Base-by-base conservation (phyloP, 1,140 invertebrate species). In the Trachelipus rathkii region DNA sequence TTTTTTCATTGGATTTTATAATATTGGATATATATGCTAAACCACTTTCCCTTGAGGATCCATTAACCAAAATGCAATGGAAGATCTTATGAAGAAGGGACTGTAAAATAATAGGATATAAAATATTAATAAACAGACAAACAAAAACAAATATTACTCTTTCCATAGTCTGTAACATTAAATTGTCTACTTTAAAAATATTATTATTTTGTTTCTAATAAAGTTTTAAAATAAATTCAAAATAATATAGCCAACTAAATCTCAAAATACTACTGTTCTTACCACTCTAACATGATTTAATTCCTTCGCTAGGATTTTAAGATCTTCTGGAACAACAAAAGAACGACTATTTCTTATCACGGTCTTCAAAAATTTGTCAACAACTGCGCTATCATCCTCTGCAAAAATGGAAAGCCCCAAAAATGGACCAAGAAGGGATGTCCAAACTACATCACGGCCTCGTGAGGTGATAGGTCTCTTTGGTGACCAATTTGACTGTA, bases 391-490 rank as follows among this genome's bases (percentile, higher is more conserved):
- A 84, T 95, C 93, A 84, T 98, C 96, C 84, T 97, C 95, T 44
- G 93, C 94, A 84, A 97, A 97, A 0, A 96, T 88, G 0, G 95
- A 96, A 0, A 97, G 88, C 10, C 90, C 90, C 33, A 98, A 86
- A 84, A 98, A 97, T 0, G 95, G 93, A 24, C 95, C 95, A 0
- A 98, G 87, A 81, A 91, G 95, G 44, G 93, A 92, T 5, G 91
- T 89, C 73, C 90, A 89, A 0, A 92, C 90, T 33, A 97, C 86
- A 84, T 97, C 95, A n/a, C 92, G 86, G 0, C 94, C 94, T 0
- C 87, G 87, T 0, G 90, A 91, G 33, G 89, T 89, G 33, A 33
- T 33, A 79, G 90, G 87, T 10, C 89, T 84, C n/a, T 89, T 88
- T 0, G 92, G 92, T 67, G 91, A 86, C 85, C 95, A 95, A 82